Evolutionary conservation across 1,140 invertebrate species (phyloP), one percentile per base, ranked within the genome.

Genomic region (Oreohelix idahoensis): DNA sequence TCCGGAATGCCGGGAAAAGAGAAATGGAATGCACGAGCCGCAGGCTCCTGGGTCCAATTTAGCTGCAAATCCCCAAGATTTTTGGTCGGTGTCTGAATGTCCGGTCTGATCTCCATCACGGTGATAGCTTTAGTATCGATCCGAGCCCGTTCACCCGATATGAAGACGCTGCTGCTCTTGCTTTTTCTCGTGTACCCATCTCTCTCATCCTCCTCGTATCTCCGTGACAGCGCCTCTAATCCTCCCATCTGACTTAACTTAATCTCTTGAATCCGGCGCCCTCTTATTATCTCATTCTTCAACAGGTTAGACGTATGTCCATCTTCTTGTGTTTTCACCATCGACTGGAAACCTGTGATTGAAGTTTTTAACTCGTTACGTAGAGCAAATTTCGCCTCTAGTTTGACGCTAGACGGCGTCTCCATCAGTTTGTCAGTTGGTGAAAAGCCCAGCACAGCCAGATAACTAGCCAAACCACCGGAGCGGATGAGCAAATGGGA

Each of bases 241-340:
- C 77, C 58, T 45, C 17, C 77, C 35, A 66, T 69, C 53, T 79
- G 49, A 35, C 13, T 53, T 15, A 23, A 26, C 39, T 79, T 79
- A 66, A 79, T 79, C 77, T 69, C 77, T 35, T 79, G 77, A 35
- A 79, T 79, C 32, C 77, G 77, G 35, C 77, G 77, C 20, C 77
- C 58, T 15, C 77, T 42, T 79, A 63, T 79, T 63, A 79, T 79
- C 36, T 35, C 77, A 66, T 66, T 66, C 45, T 79, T 51, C 23
- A 76, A 15, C n/a, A 49, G 38, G 51, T 66, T 53, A 39, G 51
- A 51, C 77, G 77, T 39, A 38, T 63, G 51, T 38, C 29, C 51
- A 29, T 66, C 63, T 35, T n/a, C 29, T 5, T 66, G 63, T 5
- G 29, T n/a, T 32, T 66, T 66, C 63, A 32, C n/a, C n/a, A 66